A percentile compares a stretch with the other conserved stretches of the same genome.
phyloP scores from a whole-genome alignment of 2,113 vertebrate genomes.

The Gasterosteus nipponicus region DNA sequence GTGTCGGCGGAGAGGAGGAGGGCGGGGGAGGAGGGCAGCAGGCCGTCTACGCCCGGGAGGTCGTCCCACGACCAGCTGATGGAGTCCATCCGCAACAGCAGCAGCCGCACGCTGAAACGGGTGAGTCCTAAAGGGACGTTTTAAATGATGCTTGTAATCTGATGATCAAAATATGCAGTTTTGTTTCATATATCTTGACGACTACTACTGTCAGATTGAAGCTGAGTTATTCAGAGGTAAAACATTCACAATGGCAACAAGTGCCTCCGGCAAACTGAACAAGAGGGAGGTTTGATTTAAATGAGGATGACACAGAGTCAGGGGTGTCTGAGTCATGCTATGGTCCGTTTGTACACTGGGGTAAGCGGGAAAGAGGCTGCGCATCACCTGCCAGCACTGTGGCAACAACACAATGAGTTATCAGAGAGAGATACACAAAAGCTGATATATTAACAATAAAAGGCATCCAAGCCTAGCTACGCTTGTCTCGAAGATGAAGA shows the following conservation, averaged over 20 bases:
- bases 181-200: neutral
- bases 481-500: conserved; percentile 12
- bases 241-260: neutral
- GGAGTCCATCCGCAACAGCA: conserved; percentile 92
- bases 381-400: conserved; percentile 21
- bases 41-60: conserved; percentile 91
- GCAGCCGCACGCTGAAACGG: conserved; percentile 82
- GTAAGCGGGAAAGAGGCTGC: conserved; percentile 23
- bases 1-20: conserved; percentile 84
- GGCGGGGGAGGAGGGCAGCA: conserved; percentile 86
- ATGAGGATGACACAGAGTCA: conserved; percentile 58
- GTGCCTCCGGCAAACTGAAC: conserved; percentile 13
- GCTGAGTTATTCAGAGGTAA: neutral
- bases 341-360: conserved; percentile 27
- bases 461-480: conserved; percentile 10
- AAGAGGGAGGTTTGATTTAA: conserved; percentile 51
- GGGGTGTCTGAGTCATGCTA: conserved; percentile 54
- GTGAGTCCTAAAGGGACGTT: conserved; percentile 73
- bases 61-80: conserved; percentile 93
- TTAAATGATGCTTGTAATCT: neutral
- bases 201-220: neutral
- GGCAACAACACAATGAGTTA: conserved; percentile 35
- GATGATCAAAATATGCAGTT: neutral
- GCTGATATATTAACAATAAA: neutral
- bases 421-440: conserved; percentile 7